phyloP scores from a whole-genome alignment of 2,888 invertebrate species.

The Phyto melanocephala region DNA sequence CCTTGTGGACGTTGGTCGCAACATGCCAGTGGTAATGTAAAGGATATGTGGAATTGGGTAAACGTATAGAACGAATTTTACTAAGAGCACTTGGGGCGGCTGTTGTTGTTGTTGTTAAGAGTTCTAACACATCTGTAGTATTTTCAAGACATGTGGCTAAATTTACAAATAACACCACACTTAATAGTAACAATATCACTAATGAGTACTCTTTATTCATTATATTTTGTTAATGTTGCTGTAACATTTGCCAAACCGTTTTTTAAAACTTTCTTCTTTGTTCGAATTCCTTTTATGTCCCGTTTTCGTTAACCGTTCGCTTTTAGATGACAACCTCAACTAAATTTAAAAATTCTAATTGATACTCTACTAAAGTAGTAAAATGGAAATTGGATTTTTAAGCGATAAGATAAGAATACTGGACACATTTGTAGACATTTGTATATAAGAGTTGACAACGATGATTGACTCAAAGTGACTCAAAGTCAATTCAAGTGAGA shows the following conservation, averaged over 20 bases:
- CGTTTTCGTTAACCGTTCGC: conserved; percentile 33
- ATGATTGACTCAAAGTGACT: neutral
- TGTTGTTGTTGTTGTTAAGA: neutral
- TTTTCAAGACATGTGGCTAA: conserved; percentile 31
- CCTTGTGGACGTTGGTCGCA: conserved; percentile 71
- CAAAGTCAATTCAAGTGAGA: neutral
- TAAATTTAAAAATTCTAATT: conserved; percentile 46
- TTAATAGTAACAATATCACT: conserved; percentile 4
- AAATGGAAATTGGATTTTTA: conserved; percentile 6
- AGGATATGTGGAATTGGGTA: conserved; percentile 81
- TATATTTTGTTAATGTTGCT: neutral
- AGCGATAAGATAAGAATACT: conserved; percentile 51
- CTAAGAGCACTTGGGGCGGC: neutral
- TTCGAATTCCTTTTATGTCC: neutral
- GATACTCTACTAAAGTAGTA: conserved; percentile 6
- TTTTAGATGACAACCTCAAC: conserved; percentile 51
- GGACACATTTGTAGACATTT: neutral
- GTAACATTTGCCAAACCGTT: conserved; percentile 4
- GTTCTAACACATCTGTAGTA: neutral
- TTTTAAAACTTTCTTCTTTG: neutral
- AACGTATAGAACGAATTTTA: conserved; percentile 75
- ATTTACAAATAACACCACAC: neutral
- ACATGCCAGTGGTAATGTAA: conserved; percentile 80
- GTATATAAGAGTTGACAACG: neutral
- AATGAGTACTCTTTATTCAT: neutral